phyloP scores from a whole-genome alignment of 2,888 invertebrate genomes.

The Liopterus haemorrhoidalis region DNA sequence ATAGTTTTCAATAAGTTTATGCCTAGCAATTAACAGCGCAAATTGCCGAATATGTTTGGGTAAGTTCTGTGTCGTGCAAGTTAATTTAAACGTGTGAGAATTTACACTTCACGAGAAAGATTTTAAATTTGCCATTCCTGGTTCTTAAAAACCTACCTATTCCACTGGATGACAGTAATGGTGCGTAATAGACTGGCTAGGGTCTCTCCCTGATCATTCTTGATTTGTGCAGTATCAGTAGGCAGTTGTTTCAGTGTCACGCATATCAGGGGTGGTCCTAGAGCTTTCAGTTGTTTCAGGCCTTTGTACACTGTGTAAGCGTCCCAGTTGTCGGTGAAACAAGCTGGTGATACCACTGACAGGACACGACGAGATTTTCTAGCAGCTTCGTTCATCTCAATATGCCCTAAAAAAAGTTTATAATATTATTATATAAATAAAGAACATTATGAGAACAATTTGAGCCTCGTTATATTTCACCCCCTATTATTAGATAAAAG shows the following conservation, averaged over 20 bases:
- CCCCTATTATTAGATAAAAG: too few species aligned
- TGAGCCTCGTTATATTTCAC: too few species aligned
- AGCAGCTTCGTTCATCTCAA: slow-evolving; percentile 51
- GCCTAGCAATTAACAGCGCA: too few species aligned
- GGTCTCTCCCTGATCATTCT: slow-evolving; percentile 48
- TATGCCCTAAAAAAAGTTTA: slow-evolving; percentile 52
- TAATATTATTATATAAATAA: too few species aligned
- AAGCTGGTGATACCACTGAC: slow-evolving; percentile 47
- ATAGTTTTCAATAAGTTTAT: too few species aligned
- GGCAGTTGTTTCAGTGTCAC: slow-evolving; percentile 47
- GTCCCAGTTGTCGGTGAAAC: slow-evolving; percentile 47
- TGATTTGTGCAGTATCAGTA: slow-evolving; percentile 38
- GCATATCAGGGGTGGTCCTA: slow-evolving; percentile 40
- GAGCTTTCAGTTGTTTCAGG: slow-evolving; percentile 46
- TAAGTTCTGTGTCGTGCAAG: too few species aligned
- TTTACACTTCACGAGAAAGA: too few species aligned
- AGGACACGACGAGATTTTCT: slow-evolving; percentile 49
- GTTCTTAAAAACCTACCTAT: too few species aligned
- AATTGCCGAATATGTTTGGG: too few species aligned
- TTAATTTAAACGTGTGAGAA: too few species aligned
- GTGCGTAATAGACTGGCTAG: slow-evolving; percentile 47
- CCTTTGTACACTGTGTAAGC: slow-evolving; percentile 43
- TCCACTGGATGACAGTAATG: slow-evolving; percentile 51
- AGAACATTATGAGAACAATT: too few species aligned
- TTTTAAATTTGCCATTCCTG: too few species aligned